Evolutionary conservation across 1,140 invertebrate genomes (phyloP).

Genomic region (Platyura marginata): DNA sequence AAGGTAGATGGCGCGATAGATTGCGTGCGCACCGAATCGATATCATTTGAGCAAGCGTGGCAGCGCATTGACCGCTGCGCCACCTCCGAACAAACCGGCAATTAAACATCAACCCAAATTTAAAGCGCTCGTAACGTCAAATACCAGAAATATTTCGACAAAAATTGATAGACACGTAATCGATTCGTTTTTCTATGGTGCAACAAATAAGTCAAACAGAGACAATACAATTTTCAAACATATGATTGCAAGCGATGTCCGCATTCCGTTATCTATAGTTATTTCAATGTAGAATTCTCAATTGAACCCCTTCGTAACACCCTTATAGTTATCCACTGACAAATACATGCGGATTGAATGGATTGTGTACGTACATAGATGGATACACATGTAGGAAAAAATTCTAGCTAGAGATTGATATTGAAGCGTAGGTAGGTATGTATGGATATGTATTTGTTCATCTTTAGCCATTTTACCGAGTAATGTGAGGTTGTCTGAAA

Average conservation of each 20-base stretch:
- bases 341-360: no score
- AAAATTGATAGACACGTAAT: not conserved
- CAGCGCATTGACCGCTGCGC: not conserved
- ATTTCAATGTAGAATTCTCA: no score
- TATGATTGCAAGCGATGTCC: not conserved
- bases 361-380: no score
- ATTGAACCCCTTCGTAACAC: no score
- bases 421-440: no score
- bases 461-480: no score
- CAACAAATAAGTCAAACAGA: not conserved
- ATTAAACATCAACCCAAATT: not conserved
- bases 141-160: not conserved
- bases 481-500: no score
- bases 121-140: not conserved
- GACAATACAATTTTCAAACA: not conserved
- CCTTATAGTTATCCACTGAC: no score
- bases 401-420: no score
- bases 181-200: not conserved
- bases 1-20: not conserved
- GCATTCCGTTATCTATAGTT: not conserved
- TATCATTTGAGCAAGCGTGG: not conserved
- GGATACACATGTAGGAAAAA: no score
- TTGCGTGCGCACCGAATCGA: slow-evolving; percentile 3
- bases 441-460: no score
- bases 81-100: not conserved